Percentiles rank a stretch among this genome's conserved stretches.
These are phyloP conservation scores for Eupsilia transversa DNA, from an alignment of 2,888 invertebrate genomes.

Conservation along the genomic window DNA sequence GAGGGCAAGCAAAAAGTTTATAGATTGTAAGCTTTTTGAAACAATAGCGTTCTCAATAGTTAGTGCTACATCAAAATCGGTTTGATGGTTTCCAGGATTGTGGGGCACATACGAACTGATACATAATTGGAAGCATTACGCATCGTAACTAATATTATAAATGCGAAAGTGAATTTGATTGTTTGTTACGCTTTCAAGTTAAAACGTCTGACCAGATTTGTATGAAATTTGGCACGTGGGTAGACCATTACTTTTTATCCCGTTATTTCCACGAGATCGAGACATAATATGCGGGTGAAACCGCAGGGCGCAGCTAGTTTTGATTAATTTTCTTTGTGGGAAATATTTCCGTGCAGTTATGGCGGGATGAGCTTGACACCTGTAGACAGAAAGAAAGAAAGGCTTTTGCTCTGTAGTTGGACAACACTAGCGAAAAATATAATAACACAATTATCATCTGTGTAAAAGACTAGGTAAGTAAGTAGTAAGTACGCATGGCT, in stretches of 20 bases:
- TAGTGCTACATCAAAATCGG: slow-evolving; percentile 2
- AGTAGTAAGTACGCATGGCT: background rate
- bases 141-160: too few species aligned
- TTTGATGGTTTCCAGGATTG: slow-evolving; percentile 1
- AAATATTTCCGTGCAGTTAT: background rate
- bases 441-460: background rate
- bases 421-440: background rate
- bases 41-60: slow-evolving; percentile 31
- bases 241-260: too few species aligned
- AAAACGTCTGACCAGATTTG: too few species aligned
- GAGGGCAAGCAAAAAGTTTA: slow-evolving; percentile 13
- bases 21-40: slow-evolving; percentile 25
- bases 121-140: background rate
- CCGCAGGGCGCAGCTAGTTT: too few species aligned
- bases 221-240: too few species aligned
- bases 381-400: background rate
- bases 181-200: too few species aligned
- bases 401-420: background rate
- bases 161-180: too few species aligned
- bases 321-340: background rate
- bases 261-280: too few species aligned
- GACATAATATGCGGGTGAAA: too few species aligned
- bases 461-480: background rate
- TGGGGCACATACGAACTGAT: background rate
- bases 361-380: background rate